Evolutionary conservation across 2,797 vertebrate species (phyloP).

Genomic region (Rhincodon typus): DNA sequence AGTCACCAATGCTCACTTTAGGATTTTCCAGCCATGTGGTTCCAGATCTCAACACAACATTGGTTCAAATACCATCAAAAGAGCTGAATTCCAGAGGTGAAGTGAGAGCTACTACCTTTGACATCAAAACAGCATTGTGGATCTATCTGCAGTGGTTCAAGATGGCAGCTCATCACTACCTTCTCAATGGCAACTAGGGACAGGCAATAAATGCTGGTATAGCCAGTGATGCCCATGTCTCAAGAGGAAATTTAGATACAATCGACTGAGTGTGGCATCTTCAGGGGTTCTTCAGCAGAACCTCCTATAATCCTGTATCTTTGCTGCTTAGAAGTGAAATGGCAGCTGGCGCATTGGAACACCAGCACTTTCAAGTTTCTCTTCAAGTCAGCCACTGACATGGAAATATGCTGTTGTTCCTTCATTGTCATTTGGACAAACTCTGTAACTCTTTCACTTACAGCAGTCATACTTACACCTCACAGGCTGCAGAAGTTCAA

Average conservation of each 20-base stretch:
- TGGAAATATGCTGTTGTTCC: neutral
- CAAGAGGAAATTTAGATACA: too few species aligned
- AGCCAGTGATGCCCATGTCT: too few species aligned
- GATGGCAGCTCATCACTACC: too few species aligned
- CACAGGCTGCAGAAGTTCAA: neutral
- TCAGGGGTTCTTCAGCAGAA: neutral
- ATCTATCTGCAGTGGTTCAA: too few species aligned
- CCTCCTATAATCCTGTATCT: neutral
- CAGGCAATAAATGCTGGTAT: too few species aligned
- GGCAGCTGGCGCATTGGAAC: neutral
- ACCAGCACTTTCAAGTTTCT: neutral
- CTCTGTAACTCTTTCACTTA: neutral
- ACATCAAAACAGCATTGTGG: neutral
- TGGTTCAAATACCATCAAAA: neutral
- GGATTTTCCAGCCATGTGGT: neutral
- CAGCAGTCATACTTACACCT: neutral
- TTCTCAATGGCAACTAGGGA: too few species aligned
- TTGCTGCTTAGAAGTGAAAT: neutral
- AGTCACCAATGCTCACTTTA: neutral
- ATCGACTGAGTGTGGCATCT: neutral
- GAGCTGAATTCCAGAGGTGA: neutral
- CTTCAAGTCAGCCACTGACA: neutral
- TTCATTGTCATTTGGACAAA: neutral
- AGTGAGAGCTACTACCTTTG: neutral
- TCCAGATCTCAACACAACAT: neutral